Conservation (phyloP, 2,888 invertebrate genomes). For the Ellobium chinense region DNA sequence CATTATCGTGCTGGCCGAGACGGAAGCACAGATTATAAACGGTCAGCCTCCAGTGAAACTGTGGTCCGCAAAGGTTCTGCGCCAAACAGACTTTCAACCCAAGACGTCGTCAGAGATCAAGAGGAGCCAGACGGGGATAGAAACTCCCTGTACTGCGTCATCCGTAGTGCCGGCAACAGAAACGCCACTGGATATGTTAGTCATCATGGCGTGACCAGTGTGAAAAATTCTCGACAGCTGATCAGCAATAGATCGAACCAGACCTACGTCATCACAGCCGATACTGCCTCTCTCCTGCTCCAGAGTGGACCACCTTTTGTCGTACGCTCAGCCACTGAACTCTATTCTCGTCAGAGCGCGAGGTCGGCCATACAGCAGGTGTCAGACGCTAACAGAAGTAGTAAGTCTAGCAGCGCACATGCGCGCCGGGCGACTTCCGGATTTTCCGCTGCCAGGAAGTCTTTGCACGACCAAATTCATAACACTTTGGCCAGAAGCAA, state of each 20-base stretch:
- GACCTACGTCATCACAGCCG: constrained; percentile 13
- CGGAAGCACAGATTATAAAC: too few relatives aligned
- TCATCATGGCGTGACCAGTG: not conserved
- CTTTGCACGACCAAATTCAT: not conserved
- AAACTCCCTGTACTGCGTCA: constrained; percentile 3
- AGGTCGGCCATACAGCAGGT: constrained; percentile 9
- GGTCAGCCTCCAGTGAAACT: too few relatives aligned
- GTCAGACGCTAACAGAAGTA: not conserved
- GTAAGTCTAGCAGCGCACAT: not conserved
- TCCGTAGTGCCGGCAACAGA: not conserved
- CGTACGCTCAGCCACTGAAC: not conserved
- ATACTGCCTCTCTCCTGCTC: constrained; percentile 21
- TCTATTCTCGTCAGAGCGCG: not conserved
- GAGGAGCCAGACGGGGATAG: not conserved
- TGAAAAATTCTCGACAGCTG: not conserved
- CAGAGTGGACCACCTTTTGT: constrained; percentile 11
- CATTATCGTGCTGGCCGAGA: too few relatives aligned
- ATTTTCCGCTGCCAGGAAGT: not conserved
- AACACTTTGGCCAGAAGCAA: not conserved
- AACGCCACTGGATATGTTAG: not conserved
- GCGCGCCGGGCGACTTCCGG: not conserved
- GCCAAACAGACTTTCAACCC: too few relatives aligned
- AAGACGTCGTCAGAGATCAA: too few relatives aligned
- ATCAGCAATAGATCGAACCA: not conserved
- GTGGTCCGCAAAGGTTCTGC: too few relatives aligned